Evolutionary conservation across 2,113 vertebrate genomes (phyloP).

Genomic region (Alosa alosa): DNA sequence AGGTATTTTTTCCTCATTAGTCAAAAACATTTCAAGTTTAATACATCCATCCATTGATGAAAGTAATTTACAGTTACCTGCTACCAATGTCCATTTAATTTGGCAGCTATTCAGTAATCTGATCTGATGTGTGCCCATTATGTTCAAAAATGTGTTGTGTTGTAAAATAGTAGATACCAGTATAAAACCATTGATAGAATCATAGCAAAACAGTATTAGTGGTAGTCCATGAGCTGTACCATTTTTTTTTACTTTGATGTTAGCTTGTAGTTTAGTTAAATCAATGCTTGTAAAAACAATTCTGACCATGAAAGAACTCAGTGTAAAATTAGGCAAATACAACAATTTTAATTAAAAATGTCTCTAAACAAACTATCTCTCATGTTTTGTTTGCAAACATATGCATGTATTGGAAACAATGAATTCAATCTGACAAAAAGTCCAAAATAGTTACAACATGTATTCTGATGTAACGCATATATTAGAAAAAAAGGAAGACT

Average conservation of each 20-base stretch:
- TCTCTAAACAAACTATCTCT: neutral
- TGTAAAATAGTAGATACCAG: neutral
- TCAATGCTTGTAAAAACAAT: neutral
- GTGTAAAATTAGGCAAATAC: neutral
- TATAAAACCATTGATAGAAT: neutral
- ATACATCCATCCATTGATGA: neutral
- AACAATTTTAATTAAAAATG: neutral
- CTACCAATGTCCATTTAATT: neutral
- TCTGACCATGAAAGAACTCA: neutral
- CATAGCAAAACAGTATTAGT: neutral
- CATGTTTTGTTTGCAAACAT: neutral
- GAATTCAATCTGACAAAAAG: neutral
- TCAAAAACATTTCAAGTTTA: neutral
- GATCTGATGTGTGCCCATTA: neutral
- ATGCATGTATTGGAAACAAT: neutral
- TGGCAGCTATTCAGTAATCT: neutral
- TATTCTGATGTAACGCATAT: constrained; percentile 67
- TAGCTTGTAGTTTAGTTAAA: neutral
- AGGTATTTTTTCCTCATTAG: neutral
- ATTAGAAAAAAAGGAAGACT: constrained; percentile 53
- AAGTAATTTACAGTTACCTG: neutral
- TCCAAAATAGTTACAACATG: constrained; percentile 59
- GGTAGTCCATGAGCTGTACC: neutral
- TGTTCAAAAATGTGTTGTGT: no score
- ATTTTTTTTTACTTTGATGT: neutral